Conservation (phyloP, 2,797 vertebrate species). For the Pseudochromis fuscus region DNA sequence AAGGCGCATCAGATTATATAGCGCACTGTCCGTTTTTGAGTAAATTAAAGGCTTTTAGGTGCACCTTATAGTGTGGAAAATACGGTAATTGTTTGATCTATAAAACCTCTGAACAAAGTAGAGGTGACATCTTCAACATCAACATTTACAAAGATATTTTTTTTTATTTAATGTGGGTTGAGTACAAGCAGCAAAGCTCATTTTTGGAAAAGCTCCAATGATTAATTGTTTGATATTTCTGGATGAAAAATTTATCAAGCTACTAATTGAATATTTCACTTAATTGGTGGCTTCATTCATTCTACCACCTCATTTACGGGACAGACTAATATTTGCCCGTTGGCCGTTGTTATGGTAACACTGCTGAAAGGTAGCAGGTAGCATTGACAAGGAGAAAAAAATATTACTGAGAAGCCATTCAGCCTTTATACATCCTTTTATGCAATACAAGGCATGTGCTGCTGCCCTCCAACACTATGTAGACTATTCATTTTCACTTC, state of each 20-base stretch:
- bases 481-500: neutral
- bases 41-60: too few species aligned
- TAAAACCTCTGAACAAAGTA: neutral
- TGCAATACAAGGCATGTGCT: neutral
- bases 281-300: neutral
- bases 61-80: too few species aligned
- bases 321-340: neutral
- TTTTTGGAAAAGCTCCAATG: neutral
- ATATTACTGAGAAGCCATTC: neutral
- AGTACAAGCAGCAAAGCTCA: neutral
- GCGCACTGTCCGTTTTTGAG: too few species aligned
- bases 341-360: neutral
- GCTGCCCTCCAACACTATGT: neutral
- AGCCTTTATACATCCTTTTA: neutral
- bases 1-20: too few species aligned
- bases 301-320: neutral
- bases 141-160: neutral
- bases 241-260: neutral
- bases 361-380: too few species aligned
- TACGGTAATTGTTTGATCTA: neutral
- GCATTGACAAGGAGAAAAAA: too few species aligned
- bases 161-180: neutral
- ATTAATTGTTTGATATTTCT: neutral
- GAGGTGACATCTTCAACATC: neutral
- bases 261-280: too few species aligned